Conservation (phyloP, 1,140 invertebrate genomes). For the Halesus radiatus region DNA sequence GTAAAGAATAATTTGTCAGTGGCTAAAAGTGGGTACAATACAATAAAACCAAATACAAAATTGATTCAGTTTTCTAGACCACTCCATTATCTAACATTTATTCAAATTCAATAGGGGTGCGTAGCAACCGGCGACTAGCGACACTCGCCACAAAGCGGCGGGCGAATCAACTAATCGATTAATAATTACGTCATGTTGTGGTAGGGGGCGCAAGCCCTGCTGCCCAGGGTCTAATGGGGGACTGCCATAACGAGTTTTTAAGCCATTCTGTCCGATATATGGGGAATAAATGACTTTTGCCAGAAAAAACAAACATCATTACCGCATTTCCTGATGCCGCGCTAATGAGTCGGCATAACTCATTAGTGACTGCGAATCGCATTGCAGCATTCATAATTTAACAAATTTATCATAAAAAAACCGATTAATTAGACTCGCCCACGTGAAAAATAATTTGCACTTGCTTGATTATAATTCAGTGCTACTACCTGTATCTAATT, state of each 20-base stretch:
- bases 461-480: too few relatives aligned
- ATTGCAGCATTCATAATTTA: constrained; percentile 1
- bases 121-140: not conserved
- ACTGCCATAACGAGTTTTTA: constrained; percentile 10
- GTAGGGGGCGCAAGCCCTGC: not conserved
- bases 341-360: constrained; percentile 2
- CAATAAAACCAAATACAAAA: too few relatives aligned
- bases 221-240: not conserved
- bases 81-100: too few relatives aligned
- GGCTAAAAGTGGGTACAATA: too few relatives aligned
- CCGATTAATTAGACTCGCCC: too few relatives aligned
- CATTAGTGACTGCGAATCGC: not conserved
- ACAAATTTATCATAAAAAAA: not conserved
- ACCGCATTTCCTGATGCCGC: not conserved
- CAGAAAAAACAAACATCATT: constrained; percentile 8
- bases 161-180: constrained; percentile 16
- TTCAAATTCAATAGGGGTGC: constrained; percentile 4
- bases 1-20: too few relatives aligned
- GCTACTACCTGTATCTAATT: too few relatives aligned
- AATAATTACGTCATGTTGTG: constrained; percentile 21
- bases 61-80: too few relatives aligned
- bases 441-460: too few relatives aligned
- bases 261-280: constrained; percentile 21
- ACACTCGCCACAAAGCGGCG: not conserved
- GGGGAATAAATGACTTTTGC: constrained; percentile 4